These are phyloP conservation scores for Protophormia terraenovae DNA, from an alignment of 2,888 invertebrate genomes.

Conservation along the genomic window DNA sequence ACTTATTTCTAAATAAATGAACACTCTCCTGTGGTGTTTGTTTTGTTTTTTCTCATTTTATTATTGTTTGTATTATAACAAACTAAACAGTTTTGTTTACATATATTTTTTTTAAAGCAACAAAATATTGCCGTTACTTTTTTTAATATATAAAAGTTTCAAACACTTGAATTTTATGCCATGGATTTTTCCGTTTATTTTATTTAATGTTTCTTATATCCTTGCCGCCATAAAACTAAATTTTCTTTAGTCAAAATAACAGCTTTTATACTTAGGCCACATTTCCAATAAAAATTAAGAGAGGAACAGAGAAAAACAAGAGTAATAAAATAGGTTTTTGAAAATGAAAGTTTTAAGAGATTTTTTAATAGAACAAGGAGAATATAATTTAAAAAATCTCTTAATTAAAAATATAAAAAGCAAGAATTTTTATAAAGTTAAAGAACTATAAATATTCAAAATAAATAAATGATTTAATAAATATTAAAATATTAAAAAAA, in stretches of 20 bases:
- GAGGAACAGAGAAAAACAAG: no score
- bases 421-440: no score
- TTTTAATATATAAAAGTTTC: not conserved
- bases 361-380: not conserved
- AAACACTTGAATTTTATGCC: not conserved
- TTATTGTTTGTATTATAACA: not conserved
- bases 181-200: not conserved
- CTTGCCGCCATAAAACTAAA: constrained; percentile 60
- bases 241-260: not conserved
- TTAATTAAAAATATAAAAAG: not conserved
- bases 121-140: constrained; percentile 28
- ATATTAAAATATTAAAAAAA: no score
- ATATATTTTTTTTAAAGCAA: not conserved
- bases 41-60: constrained; percentile 27
- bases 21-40: not conserved
- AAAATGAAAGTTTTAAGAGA: no score
- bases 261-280: constrained; percentile 44
- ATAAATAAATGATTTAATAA: no score
- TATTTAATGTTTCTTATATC: constrained; percentile 34
- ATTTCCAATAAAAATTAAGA: constrained; percentile 46
- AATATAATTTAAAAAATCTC: not conserved
- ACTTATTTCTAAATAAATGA: not conserved
- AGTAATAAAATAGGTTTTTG: no score
- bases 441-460: no score
- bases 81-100: not conserved